phyloP scores from a whole-genome alignment of 2,888 invertebrate genomes.

The Unio delphinus region DNA sequence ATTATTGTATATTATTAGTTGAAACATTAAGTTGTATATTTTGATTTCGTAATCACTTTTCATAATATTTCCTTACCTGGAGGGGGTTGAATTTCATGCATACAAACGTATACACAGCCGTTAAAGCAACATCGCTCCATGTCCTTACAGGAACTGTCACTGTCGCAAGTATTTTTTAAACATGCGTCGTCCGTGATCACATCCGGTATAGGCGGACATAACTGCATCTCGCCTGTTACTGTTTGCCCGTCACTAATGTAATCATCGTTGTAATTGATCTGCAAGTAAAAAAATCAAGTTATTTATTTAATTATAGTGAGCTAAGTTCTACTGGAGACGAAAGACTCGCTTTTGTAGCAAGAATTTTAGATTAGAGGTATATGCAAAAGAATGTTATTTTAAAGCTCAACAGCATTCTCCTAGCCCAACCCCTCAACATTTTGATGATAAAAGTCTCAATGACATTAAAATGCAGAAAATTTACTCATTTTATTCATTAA shows the following conservation, averaged over 20 bases:
- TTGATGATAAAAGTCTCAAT: too few relatives aligned
- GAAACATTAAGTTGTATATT: too few relatives aligned
- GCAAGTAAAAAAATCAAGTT: neutral
- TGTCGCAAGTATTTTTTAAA: conserved; percentile 34
- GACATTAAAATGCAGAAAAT: too few relatives aligned
- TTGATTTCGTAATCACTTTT: neutral
- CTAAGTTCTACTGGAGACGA: too few relatives aligned
- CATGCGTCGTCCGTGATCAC: conserved; percentile 41
- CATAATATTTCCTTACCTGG: conserved; percentile 34
- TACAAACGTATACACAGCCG: conserved; percentile 56
- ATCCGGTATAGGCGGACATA: conserved; percentile 52
- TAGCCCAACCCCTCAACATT: too few relatives aligned
- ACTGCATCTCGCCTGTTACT: conserved; percentile 11
- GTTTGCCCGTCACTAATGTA: conserved; percentile 13
- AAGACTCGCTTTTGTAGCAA: too few relatives aligned
- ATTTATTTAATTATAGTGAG: too few relatives aligned
- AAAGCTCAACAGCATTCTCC: too few relatives aligned
- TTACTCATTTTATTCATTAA: too few relatives aligned
- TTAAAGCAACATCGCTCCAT: conserved; percentile 51
- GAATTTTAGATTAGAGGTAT: too few relatives aligned
- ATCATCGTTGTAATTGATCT: conserved; percentile 16
- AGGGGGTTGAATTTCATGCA: conserved; percentile 44
- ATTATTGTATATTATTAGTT: too few relatives aligned
- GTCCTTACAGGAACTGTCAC: conserved; percentile 29
- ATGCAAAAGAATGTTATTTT: too few relatives aligned